phyloP scores from a whole-genome alignment of 2,888 invertebrate genomes.

The Tenthredo scrophulariae region DNA sequence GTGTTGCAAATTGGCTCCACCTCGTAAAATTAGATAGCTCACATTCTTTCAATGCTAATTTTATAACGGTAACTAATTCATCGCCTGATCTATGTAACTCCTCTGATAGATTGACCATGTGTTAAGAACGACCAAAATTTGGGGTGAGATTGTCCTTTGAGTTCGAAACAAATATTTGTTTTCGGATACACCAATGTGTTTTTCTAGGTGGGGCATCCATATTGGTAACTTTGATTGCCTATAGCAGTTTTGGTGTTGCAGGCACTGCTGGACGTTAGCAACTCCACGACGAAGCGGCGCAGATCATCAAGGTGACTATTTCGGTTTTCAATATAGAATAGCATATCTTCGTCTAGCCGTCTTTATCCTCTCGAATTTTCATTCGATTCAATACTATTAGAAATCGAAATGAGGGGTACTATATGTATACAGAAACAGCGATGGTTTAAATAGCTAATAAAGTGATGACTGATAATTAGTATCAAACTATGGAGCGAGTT shows the following conservation, averaged over 20 bases:
- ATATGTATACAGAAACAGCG: background rate
- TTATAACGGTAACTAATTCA: background rate
- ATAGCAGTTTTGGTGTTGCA: slow-evolving; percentile 54
- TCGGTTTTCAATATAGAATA: slow-evolving; percentile 41
- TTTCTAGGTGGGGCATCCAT: slow-evolving; percentile 51
- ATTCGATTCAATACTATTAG: background rate
- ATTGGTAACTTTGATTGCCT: slow-evolving; percentile 52
- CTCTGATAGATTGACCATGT: background rate
- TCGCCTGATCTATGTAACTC: slow-evolving; percentile 7
- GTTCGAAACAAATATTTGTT: slow-evolving; percentile 41
- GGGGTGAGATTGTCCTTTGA: background rate
- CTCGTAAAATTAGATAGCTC: background rate
- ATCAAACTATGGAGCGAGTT: background rate
- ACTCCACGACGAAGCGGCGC: slow-evolving; percentile 69
- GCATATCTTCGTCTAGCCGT: slow-evolving; percentile 16
- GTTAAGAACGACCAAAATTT: background rate
- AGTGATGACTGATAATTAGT: background rate
- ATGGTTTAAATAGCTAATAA: background rate
- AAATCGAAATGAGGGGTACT: background rate
- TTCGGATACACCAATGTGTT: slow-evolving; percentile 48
- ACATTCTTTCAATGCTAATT: background rate
- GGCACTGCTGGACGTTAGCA: slow-evolving; percentile 69
- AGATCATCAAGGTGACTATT: slow-evolving; percentile 72
- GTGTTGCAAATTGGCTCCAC: background rate
- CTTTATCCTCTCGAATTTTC: slow-evolving; percentile 12